Evolutionary conservation across 2,797 vertebrate genomes (phyloP).

Genomic region (Silurus lanzhouensis): DNA sequence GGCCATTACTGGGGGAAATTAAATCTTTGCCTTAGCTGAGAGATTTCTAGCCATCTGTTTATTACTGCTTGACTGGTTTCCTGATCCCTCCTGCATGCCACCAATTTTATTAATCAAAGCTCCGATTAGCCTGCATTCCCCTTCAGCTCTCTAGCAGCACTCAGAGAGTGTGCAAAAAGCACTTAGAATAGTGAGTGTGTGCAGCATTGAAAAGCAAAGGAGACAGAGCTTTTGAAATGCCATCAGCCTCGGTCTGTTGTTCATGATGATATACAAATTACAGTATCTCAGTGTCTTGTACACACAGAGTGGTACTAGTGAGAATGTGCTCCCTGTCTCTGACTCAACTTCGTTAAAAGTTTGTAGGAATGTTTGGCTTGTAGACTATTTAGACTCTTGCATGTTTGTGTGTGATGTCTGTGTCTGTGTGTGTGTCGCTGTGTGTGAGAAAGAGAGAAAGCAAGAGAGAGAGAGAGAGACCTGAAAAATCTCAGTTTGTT

Average conservation of each 20-base stretch:
- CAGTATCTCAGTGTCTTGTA: background rate
- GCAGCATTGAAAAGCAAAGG: background rate
- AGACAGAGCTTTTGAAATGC: slow-evolving; percentile 3
- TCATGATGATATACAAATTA: slow-evolving; percentile 3
- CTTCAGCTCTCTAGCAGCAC: slow-evolving; percentile 30
- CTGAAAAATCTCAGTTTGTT: background rate
- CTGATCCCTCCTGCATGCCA: slow-evolving; percentile 41
- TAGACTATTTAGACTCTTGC: background rate
- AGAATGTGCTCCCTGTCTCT: background rate
- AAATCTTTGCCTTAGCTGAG: slow-evolving; percentile 20
- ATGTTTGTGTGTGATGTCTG: background rate
- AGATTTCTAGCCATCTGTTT: slow-evolving; percentile 55
- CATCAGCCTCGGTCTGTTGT: background rate
- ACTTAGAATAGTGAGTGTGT: background rate
- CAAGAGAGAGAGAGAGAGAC: background rate
- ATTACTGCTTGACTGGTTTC: slow-evolving; percentile 48
- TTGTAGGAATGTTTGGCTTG: background rate
- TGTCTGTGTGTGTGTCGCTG: background rate
- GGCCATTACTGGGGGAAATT: slow-evolving; percentile 33
- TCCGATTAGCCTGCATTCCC: slow-evolving; percentile 51
- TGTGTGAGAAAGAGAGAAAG: background rate
- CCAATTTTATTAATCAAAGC: slow-evolving; percentile 55
- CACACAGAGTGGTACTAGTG: background rate
- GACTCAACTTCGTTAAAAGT: background rate
- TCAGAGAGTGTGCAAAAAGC: slow-evolving; percentile 16